A percentile compares a stretch with the other conserved stretches of the same genome.
Evolutionary conservation across 2,888 invertebrate species (phyloP).

Genomic region (Cabera pusaria): DNA sequence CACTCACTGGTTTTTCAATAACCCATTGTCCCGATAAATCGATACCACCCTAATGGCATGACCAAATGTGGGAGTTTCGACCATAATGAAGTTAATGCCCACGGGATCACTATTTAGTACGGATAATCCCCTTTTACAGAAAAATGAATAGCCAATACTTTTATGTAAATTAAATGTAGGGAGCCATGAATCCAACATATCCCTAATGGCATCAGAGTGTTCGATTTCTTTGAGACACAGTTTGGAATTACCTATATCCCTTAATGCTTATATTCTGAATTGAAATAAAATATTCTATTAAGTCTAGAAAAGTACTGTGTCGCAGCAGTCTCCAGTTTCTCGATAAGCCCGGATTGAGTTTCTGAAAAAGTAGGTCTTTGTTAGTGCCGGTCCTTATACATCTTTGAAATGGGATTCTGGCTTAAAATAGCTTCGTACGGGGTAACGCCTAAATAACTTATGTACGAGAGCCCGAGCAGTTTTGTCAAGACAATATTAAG

Average conservation of each 20-base stretch:
- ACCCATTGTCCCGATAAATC: conserved; percentile 36
- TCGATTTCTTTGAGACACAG: conserved; percentile 50
- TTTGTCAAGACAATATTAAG: too few species aligned
- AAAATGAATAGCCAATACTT: conserved; percentile 70
- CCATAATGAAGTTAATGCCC: conserved; percentile 66
- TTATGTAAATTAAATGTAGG: conserved; percentile 79
- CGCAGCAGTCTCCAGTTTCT: too few species aligned
- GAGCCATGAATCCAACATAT: conserved; percentile 46
- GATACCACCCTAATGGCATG: conserved; percentile 41
- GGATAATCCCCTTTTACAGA: conserved; percentile 77
- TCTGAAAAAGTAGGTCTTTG: too few species aligned
- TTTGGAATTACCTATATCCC: conserved; percentile 47
- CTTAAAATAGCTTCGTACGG: too few species aligned
- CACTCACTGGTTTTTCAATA: too few species aligned
- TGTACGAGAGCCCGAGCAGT: too few species aligned
- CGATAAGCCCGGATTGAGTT: too few species aligned
- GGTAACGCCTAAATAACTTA: too few species aligned
- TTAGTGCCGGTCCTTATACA: too few species aligned
- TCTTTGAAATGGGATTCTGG: too few species aligned
- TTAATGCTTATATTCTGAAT: conserved; percentile 53
- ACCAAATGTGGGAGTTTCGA: conserved; percentile 45
- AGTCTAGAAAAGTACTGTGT: too few species aligned
- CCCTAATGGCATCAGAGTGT: conserved; percentile 48
- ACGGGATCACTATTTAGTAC: conserved; percentile 68
- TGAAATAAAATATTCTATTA: too few species aligned